A percentile compares a stretch with the other conserved stretches of the same genome.
Conservation (phyloP, 1,140 invertebrate species). For the Phortica variegata region DNA sequence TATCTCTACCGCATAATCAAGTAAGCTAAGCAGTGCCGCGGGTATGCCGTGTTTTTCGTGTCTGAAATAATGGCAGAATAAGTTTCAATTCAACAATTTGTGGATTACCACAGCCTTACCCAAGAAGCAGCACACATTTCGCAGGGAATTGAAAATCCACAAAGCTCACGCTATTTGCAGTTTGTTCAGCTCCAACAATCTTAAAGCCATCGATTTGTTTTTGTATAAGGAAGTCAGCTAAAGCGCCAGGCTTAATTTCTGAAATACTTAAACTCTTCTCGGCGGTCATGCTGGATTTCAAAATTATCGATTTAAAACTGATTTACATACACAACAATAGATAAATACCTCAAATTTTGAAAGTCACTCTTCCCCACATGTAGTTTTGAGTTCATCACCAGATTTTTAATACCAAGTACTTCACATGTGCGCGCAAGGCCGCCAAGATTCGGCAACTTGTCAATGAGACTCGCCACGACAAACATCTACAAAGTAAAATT, state of each 20-base stretch:
- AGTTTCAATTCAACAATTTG: background rate
- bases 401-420: slow-evolving; percentile 79
- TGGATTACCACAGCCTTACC: slow-evolving; percentile 64
- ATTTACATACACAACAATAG: background rate
- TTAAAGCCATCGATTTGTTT: slow-evolving; percentile 75
- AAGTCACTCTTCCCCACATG: slow-evolving; percentile 78
- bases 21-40: slow-evolving; percentile 78
- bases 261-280: slow-evolving; percentile 83
- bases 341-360: slow-evolving; percentile 66
- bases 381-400: slow-evolving; percentile 71
- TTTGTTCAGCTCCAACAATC: slow-evolving; percentile 89
- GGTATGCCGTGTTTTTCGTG: slow-evolving; percentile 94
- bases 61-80: slow-evolving; percentile 60
- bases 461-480: slow-evolving; percentile 83
- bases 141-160: slow-evolving; percentile 75
- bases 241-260: slow-evolving; percentile 70
- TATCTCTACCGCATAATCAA: slow-evolving; percentile 90
- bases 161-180: slow-evolving; percentile 74
- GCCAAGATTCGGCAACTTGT: slow-evolving; percentile 85
- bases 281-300: slow-evolving; percentile 83
- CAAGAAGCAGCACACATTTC: slow-evolving; percentile 80
- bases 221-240: slow-evolving; percentile 68
- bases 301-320: too few species aligned
- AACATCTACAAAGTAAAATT: slow-evolving; percentile 66
- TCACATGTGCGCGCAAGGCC: slow-evolving; percentile 90